Percentiles rank a stretch among this genome's conserved stretches.
Evolutionary conservation across 2,797 vertebrate species (phyloP).

Genomic region (Sphenodon punctatus): DNA sequence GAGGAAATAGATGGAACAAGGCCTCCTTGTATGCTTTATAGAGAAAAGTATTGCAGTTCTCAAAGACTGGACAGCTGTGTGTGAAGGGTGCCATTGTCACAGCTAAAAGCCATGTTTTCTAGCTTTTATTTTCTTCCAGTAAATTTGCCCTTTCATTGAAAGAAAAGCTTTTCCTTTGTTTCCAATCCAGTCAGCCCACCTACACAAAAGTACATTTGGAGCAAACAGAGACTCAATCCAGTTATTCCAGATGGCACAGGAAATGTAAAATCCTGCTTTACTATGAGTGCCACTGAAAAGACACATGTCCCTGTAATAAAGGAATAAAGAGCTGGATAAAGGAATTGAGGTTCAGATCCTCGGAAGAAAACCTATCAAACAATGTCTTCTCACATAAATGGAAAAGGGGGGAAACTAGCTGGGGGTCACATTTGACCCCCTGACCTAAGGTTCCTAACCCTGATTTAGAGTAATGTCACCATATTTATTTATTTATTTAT

Average conservation of each 20-base stretch:
- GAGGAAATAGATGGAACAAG: not conserved
- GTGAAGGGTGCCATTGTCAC: not conserved
- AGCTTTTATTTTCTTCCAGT: conserved; percentile 6
- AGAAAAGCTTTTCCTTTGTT: conserved; percentile 12
- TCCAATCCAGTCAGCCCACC: conserved; percentile 28
- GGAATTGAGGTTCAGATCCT: accelerated
- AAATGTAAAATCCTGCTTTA: not conserved
- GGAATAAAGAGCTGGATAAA: not conserved
- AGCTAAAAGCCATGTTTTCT: not conserved
- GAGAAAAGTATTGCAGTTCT: not conserved
- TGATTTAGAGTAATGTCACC: no score
- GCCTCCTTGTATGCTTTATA: no score
- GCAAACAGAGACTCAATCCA: conserved; percentile 13
- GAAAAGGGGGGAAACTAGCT: no score
- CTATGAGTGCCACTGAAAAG: not conserved
- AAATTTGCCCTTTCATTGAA: conserved; percentile 29
- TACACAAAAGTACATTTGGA: conserved; percentile 3
- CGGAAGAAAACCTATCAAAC: not conserved
- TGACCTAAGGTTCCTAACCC: no score
- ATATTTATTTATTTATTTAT: no score
- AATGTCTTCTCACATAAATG: no score
- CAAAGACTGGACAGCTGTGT: not conserved
- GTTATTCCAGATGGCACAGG: not conserved
- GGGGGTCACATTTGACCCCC: no score
- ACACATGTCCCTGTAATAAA: no score